phyloP scores from a whole-genome alignment of 2,888 invertebrate genomes.

The Polylopha cassiicola region DNA sequence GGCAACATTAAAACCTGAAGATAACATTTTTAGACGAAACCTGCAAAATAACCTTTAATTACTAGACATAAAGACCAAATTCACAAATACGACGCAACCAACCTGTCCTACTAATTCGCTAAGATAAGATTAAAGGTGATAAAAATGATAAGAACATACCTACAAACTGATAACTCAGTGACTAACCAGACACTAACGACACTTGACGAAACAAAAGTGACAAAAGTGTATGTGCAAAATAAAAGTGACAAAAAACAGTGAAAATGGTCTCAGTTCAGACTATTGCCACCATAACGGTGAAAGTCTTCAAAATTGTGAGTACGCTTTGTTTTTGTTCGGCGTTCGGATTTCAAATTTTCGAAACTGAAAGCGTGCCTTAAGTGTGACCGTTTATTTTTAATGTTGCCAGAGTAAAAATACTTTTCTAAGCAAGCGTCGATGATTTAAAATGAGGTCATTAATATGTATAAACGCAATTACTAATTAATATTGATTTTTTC shows the following conservation, averaged over 20 bases:
- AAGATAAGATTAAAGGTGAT: slow-evolving; percentile 70
- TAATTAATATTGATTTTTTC: too few species aligned
- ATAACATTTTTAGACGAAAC: slow-evolving; percentile 16
- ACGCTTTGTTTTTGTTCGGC: slow-evolving; percentile 21
- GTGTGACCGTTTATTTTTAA: too few species aligned
- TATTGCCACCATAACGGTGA: slow-evolving; percentile 87
- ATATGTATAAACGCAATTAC: too few species aligned
- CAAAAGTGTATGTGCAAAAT: slow-evolving; percentile 25
- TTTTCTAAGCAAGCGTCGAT: too few species aligned
- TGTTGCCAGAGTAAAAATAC: too few species aligned
- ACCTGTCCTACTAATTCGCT: slow-evolving; percentile 69
- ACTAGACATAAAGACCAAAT: slow-evolving; percentile 25
- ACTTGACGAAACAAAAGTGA: slow-evolving; percentile 55
- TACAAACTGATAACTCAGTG: slow-evolving; percentile 60
- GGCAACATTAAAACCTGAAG: neutral
- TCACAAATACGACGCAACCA: slow-evolving; percentile 35
- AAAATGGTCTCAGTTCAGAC: slow-evolving; percentile 89
- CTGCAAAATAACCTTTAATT: slow-evolving; percentile 23
- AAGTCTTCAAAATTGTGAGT: slow-evolving; percentile 89
- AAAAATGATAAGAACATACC: too few species aligned
- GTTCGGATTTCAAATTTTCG: slow-evolving; percentile 9
- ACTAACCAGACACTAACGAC: slow-evolving; percentile 47
- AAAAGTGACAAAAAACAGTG: slow-evolving; percentile 38
- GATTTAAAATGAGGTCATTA: too few species aligned
- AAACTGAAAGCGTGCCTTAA: slow-evolving; percentile 20